phyloP scores from a whole-genome alignment of 1,140 invertebrate species.

The Scaptomyza graminum region DNA sequence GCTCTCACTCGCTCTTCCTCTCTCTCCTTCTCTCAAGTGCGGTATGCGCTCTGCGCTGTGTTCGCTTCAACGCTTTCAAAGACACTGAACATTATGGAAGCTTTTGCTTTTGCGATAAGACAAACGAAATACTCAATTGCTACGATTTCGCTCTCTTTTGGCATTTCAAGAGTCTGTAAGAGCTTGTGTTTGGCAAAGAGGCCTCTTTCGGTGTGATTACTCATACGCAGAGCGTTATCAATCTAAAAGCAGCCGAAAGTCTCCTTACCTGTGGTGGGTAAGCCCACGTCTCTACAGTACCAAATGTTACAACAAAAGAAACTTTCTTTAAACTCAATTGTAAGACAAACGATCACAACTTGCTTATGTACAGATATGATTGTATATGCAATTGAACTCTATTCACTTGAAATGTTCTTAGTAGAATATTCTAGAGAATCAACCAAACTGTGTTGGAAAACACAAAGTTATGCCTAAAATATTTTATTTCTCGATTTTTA shows the following conservation, averaged over 20 bases:
- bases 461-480: background rate
- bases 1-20: background rate
- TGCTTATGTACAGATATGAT: too few relatives aligned
- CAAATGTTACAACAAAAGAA: background rate
- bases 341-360: too few relatives aligned
- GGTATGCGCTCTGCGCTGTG: slow-evolving; percentile 3
- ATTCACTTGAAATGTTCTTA: too few relatives aligned
- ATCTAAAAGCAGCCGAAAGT: background rate
- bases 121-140: slow-evolving; percentile 5
- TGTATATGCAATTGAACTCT: too few relatives aligned
- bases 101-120: slow-evolving; percentile 20
- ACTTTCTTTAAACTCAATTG: background rate
- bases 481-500: background rate
- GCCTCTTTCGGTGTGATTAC: slow-evolving; percentile 27
- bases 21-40: background rate
- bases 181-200: too few relatives aligned
- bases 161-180: background rate
- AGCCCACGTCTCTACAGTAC: background rate
- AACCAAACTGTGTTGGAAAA: too few relatives aligned
- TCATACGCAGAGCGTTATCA: slow-evolving; percentile 32
- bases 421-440: too few relatives aligned
- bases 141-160: slow-evolving; percentile 7
- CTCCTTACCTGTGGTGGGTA: slow-evolving; percentile 8
- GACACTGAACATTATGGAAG: slow-evolving; percentile 17
- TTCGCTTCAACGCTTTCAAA: slow-evolving; percentile 1